A percentile compares a stretch with the other conserved stretches of the same genome.
Evolutionary conservation across 2,888 invertebrate genomes (phyloP).

Genomic region (Elysia crispata): DNA sequence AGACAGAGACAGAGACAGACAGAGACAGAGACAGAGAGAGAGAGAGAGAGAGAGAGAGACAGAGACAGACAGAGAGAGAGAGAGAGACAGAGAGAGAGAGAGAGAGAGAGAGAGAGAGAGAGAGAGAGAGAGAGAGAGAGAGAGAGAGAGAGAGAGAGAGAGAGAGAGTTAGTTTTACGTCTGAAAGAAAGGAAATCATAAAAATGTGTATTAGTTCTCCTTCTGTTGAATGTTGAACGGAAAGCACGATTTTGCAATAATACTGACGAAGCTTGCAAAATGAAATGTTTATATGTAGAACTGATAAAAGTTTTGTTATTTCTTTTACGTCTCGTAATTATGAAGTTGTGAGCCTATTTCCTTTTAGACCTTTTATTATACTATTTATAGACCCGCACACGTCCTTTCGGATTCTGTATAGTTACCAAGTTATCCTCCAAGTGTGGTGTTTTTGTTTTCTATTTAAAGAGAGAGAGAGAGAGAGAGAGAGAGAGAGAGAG

Average conservation of each 20-base stretch:
- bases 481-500: background rate
- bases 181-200: background rate
- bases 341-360: background rate
- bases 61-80: background rate
- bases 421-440: too few species aligned
- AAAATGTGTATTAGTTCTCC: too few species aligned
- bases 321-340: too few species aligned
- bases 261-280: too few species aligned
- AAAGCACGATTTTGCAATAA: too few species aligned
- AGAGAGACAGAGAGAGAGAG: background rate
- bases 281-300: too few species aligned
- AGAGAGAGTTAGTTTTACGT: background rate
- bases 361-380: too few species aligned
- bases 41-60: slow-evolving; percentile 12
- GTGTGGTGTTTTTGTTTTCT: too few species aligned
- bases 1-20: slow-evolving; percentile 13
- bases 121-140: background rate
- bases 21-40: background rate
- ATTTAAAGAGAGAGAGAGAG: background rate
- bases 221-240: too few species aligned
- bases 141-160: background rate
- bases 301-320: too few species aligned
- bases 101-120: slow-evolving; percentile 11
- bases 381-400: too few species aligned
- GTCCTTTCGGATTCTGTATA: too few species aligned